Evolutionary conservation across 1,140 invertebrate genomes (phyloP).

Genomic region (Hypothenemus hampei): DNA sequence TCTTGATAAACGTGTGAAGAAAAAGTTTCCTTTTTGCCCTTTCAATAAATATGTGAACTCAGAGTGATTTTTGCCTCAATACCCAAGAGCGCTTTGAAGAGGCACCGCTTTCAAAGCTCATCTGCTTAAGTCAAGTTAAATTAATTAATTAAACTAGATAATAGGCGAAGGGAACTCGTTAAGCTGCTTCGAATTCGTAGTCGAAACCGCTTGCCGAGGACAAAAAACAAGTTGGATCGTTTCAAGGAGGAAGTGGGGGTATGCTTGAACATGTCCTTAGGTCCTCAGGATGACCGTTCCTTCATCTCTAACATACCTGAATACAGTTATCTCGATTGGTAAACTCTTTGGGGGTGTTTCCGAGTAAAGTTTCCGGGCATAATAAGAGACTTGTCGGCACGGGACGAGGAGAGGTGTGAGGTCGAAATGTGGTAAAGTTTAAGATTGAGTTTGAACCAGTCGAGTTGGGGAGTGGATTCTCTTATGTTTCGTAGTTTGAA

Average conservation of each 20-base stretch:
- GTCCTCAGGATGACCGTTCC: neutral
- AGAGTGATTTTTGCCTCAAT: no score
- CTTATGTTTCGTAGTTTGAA: slow-evolving; percentile 8
- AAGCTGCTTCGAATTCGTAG: no score
- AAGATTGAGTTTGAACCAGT: slow-evolving; percentile 26
- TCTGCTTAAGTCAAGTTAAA: neutral
- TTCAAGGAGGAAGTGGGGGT: no score
- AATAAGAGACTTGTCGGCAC: slow-evolving; percentile 15
- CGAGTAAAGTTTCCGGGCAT: slow-evolving; percentile 2
- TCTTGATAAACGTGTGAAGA: slow-evolving; percentile 21
- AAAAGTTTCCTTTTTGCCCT: slow-evolving; percentile 10
- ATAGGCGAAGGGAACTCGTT: neutral
- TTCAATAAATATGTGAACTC: no score
- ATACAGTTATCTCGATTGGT: slow-evolving; percentile 2
- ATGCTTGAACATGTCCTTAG: no score
- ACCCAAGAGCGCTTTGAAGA: no score
- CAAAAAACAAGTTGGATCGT: no score
- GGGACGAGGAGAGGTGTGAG: slow-evolving; percentile 14
- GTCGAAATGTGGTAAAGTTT: slow-evolving; percentile 21
- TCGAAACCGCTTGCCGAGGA: no score
- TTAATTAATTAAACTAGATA: slow-evolving; percentile 7
- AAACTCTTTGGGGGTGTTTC: slow-evolving; percentile 4
- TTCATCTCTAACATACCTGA: no score
- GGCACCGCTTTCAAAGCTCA: slow-evolving; percentile 1
- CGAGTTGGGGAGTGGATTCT: slow-evolving; percentile 12